Conservation (phyloP, 1,140 invertebrate genomes). For the Lepidurus apus region DNA sequence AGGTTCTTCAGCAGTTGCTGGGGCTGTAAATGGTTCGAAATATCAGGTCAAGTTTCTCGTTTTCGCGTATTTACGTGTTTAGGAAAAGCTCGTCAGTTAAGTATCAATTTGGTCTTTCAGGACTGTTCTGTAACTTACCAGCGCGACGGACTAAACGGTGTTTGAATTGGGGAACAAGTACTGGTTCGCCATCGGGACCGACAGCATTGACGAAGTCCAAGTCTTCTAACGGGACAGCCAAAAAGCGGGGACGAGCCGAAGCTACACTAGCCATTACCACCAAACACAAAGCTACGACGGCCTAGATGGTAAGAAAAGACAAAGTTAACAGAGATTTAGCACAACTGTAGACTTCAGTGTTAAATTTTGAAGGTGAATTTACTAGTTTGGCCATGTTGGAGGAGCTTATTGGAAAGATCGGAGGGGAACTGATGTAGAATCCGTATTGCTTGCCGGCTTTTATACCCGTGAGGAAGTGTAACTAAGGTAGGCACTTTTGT, state of each 20-base stretch:
- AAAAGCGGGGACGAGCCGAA: conserved; percentile 34
- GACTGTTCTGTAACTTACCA: conserved; percentile 10
- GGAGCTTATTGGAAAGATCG: background rate
- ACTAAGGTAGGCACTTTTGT: background rate
- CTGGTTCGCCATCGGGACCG: conserved; percentile 13
- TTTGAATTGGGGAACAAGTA: background rate
- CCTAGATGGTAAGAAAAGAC: conserved; percentile 5
- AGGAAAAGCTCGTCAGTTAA: no score
- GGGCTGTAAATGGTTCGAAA: background rate
- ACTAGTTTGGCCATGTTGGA: background rate
- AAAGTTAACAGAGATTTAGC: background rate
- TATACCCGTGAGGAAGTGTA: background rate
- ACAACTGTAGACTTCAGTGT: background rate
- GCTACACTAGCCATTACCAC: conserved; percentile 29
- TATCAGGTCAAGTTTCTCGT: no score
- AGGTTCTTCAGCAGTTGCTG: background rate
- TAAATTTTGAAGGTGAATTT: background rate
- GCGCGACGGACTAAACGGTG: conserved; percentile 24
- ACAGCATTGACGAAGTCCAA: conserved; percentile 28
- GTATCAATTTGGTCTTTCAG: background rate
- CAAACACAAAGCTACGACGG: conserved; percentile 26
- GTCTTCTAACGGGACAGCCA: conserved; percentile 36
- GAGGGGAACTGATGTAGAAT: background rate
- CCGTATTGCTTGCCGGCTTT: background rate
- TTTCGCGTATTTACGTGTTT: no score